Evolutionary conservation across 2,797 vertebrate genomes (phyloP).

Genomic region (Melanotaenia maccullochi): DNA sequence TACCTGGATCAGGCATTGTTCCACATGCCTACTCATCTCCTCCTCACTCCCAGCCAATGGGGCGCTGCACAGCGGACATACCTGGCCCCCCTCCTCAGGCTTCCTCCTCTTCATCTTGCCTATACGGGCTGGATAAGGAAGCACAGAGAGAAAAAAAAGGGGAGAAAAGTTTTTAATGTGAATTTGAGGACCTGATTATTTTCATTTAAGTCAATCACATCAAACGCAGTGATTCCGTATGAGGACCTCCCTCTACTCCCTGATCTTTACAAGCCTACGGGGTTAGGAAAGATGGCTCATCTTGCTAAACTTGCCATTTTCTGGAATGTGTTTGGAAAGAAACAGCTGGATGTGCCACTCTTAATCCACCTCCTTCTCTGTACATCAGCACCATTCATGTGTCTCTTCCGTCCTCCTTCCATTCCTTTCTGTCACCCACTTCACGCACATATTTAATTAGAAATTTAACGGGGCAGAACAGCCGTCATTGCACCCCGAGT

Average conservation of each 20-base stretch:
- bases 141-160: not conserved
- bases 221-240: too few relatives aligned
- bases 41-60: slow-evolving; percentile 99
- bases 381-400: slow-evolving; percentile 12
- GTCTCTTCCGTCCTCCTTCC: slow-evolving; percentile 4
- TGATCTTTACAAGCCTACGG: not conserved
- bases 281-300: slow-evolving; percentile 2
- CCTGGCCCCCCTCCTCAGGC: slow-evolving; percentile 99
- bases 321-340: slow-evolving; percentile 14
- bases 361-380: slow-evolving; percentile 12
- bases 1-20: slow-evolving; percentile 99
- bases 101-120: slow-evolving; percentile 99
- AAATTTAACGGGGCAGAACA: slow-evolving; percentile 87
- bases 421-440: slow-evolving; percentile 17
- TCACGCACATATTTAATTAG: slow-evolving; percentile 81
- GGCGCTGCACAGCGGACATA: slow-evolving; percentile 99
- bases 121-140: slow-evolving; percentile 90
- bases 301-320: slow-evolving; percentile 12
- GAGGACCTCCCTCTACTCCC: not conserved
- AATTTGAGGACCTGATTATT: not conserved
- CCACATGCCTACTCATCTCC: slow-evolving; percentile 99
- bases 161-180: slow-evolving; percentile 14
- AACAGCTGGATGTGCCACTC: slow-evolving; percentile 15
- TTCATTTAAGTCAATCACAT: not conserved
- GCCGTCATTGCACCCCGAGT: slow-evolving; percentile 78